These are phyloP conservation scores for Epinephelus awoara DNA, from an alignment of 2,797 vertebrate genomes.

Conservation along the genomic window DNA sequence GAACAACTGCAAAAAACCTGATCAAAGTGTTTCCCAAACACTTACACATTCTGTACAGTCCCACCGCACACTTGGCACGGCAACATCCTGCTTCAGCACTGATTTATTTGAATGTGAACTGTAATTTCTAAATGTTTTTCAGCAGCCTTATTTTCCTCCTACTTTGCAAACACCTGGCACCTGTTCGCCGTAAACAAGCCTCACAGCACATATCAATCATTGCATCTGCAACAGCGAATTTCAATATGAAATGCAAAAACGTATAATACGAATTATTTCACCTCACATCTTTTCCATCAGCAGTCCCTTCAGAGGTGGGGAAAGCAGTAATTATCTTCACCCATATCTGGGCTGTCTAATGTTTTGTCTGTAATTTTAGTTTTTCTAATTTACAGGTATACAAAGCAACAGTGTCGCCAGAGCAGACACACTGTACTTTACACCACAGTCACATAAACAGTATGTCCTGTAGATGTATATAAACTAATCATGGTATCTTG, in stretches of 20 bases:
- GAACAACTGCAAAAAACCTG: slow-evolving; percentile 1
- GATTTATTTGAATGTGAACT: slow-evolving; percentile 2
- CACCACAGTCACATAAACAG: background rate
- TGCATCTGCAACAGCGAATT: slow-evolving; percentile 6
- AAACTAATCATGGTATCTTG: background rate
- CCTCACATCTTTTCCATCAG: slow-evolving; percentile 19
- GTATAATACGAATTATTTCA: slow-evolving; percentile 3
- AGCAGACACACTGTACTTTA: background rate
- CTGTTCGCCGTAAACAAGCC: slow-evolving; percentile 9
- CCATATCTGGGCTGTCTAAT: background rate
- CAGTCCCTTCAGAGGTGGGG: background rate
- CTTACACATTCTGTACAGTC: background rate
- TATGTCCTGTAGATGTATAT: background rate
- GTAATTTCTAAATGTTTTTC: background rate
- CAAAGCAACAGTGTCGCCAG: background rate
- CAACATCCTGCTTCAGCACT: background rate
- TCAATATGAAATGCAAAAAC: slow-evolving; percentile 15
- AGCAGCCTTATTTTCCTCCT: slow-evolving; percentile 18
- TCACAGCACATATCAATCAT: slow-evolving; percentile 13
- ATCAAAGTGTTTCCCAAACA: slow-evolving; percentile 13
- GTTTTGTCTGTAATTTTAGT: background rate
- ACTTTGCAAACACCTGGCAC: slow-evolving; percentile 17
- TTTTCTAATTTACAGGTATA: slow-evolving; percentile 5
- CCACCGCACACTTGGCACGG: background rate
- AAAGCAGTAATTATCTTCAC: slow-evolving; percentile 8